Base-by-base conservation (phyloP, 2,888 invertebrate genomes). In the Catonia carolina region DNA sequence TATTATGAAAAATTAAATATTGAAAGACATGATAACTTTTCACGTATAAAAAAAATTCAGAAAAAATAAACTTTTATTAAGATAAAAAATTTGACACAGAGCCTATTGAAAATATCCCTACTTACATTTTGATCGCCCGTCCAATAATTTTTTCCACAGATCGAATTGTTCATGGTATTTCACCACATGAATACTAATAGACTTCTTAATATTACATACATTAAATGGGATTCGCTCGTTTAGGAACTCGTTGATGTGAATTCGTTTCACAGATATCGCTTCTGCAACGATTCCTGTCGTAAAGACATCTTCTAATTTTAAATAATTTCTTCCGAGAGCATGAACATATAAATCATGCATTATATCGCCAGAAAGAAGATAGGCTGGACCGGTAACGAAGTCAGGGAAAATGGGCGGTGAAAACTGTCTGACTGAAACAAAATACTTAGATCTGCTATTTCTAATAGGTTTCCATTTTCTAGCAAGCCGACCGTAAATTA, bases 311-410 rank as follows among this genome's bases (percentile, higher is more conserved):
- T 95, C 95, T 56, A 94, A 78, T 65, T 89, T 88, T 65, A 94
- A 78, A 72, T 89, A 89, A 53, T 82, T 83, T 66, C 78, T 81
- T 63, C 82, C 77, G 61, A 86, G 75, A 20, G 91, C 84, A 47
- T 81, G 81, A 15, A 73, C 72, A 71, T 86, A 86, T 56, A 94
- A 74, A 66, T 82, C 82, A 57, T 81, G 78, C 41, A 89, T 79
- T 53, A 86, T 78, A 70, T 88, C 85, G 53, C 80, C 80, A 52
- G 89, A 84, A 71, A 95, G 71, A 52, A 93, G 75, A 75, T 96
- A 96, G 10, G 93, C 91, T 18, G 94, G 93, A 2, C 96, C 95
- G 2, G 94, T 93, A n/a, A 89, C 86, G 72, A 95, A 95, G 69
- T 89, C 86, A 2, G 95, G 95, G 74, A 89, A 94, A 60, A 84